Evolutionary conservation across 1,140 invertebrate genomes (phyloP).

Genomic region (Dufourea novaeangliae): DNA sequence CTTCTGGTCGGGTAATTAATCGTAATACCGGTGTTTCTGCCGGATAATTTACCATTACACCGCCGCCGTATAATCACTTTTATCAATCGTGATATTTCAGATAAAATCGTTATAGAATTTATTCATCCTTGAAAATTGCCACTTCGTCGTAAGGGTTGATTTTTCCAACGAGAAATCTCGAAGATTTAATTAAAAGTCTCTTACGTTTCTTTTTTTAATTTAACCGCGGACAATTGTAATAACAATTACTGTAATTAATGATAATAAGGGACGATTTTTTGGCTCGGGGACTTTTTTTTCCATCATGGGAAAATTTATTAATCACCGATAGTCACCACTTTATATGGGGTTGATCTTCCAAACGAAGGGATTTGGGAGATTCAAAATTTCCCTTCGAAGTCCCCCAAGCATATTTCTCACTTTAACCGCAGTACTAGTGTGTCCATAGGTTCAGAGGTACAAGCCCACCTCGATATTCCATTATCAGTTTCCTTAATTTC

Average conservation of each 20-base stretch:
- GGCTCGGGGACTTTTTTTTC: too few species aligned
- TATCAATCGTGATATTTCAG: not conserved
- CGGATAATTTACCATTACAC: constrained; percentile 30
- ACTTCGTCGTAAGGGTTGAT: not conserved
- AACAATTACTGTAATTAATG: too few species aligned
- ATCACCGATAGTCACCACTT: too few species aligned
- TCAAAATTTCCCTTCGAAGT: not conserved
- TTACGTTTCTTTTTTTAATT: too few species aligned
- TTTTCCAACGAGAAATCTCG: not conserved
- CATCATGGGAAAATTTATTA: too few species aligned
- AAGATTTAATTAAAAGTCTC: not conserved
- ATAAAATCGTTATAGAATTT: not conserved
- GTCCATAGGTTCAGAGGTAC: not conserved
- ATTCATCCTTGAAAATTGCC: not conserved
- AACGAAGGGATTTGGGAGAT: too few species aligned
- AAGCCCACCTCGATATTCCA: not conserved
- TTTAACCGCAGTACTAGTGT: not conserved
- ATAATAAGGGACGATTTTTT: too few species aligned
- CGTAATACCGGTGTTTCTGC: constrained; percentile 29
- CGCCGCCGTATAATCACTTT: constrained; percentile 19
- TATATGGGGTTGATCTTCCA: too few species aligned
- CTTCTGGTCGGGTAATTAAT: constrained; percentile 56
- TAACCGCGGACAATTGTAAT: too few species aligned
- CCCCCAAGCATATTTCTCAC: not conserved
- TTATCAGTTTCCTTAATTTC: not conserved